Evolutionary conservation across 2,797 vertebrate genomes (phyloP), one percentile per base, ranked within the genome.

Genomic region (Microctenopoma steveboyesi): DNA sequence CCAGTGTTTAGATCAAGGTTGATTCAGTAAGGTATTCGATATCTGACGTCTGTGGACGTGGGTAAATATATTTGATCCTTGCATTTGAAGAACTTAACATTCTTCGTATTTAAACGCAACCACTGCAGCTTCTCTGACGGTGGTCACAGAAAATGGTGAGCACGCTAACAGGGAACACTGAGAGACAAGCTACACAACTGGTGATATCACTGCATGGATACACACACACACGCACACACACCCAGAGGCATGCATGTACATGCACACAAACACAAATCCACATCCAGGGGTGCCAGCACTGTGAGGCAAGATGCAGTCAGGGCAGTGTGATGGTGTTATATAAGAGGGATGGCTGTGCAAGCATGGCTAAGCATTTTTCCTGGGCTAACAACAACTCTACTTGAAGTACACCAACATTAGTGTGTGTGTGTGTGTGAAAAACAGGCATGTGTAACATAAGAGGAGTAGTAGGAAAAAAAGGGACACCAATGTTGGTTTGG

Each of bases 261-360:
- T 40, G 72, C 48, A 76, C 43, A 74, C 63, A 81, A 45, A 73
- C 51, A 66, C 30, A 78, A 64, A 76, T 60, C 40, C 51, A 67
- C 61, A 76, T 70, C 68, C 64, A 71, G 78, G 64, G 75, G 61
- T 72, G 71, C 50, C 66, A 62, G 79, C 69, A 72, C 27, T 65
- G 74, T 72, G 63, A 80, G 49, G 60, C 51, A 58, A 64, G 67
- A 46, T 22, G 15, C 54, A 22, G 22, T 22, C 22, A 22, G 22
- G 22, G 22, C 22, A 22, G 22, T 22, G 22, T 22, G 22, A 22
- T 22, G 22, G 22, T 22, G 22, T 1, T 22, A 22, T 22, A 22
- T 22, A 22, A 22, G 22, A 22, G 22, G 22, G 22, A 22, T 22
- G 22, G 22, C 22, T 22, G 22, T 22, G 22, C 22, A 22, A 22